phyloP scores from a whole-genome alignment of 53 echinoderm and acorn worm species.

The Antedon mediterranea region DNA sequence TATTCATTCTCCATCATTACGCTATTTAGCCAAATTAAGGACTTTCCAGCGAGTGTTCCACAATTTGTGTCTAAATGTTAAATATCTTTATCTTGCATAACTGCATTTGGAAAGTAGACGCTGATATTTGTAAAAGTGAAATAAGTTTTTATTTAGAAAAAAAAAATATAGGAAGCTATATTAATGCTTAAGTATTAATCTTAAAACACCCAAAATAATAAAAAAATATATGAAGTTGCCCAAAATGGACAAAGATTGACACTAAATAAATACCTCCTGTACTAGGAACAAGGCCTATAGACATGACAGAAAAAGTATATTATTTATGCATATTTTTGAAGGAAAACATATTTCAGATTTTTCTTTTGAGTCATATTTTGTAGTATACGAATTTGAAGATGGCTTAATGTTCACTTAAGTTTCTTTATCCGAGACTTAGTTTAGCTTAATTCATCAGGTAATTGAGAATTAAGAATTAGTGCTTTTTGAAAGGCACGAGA shows the following conservation, averaged over 20 bases:
- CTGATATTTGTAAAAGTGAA: neutral
- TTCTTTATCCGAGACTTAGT: neutral
- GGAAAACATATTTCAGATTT: neutral
- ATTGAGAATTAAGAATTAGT: neutral
- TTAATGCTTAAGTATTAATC: too few relatives aligned
- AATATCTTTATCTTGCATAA: too few relatives aligned
- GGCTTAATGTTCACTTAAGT: neutral
- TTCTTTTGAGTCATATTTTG: neutral
- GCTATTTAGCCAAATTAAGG: neutral
- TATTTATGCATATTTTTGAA: neutral
- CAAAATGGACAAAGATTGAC: too few relatives aligned
- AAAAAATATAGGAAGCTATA: neutral
- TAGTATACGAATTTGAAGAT: neutral
- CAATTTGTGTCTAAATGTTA: neutral
- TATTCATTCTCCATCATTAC: neutral
- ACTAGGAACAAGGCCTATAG: too few relatives aligned
- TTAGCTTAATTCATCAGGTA: neutral
- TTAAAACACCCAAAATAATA: too few relatives aligned
- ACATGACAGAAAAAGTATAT: too few relatives aligned
- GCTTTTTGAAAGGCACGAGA: neutral
- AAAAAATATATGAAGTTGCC: too few relatives aligned
- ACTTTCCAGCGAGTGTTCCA: neutral
- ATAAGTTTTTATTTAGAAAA: neutral
- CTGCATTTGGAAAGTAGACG: neutral
- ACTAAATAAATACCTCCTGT: too few relatives aligned